Evolutionary conservation across 2,797 vertebrate genomes (phyloP).

Genomic region (Acestrorhynchus altus): DNA sequence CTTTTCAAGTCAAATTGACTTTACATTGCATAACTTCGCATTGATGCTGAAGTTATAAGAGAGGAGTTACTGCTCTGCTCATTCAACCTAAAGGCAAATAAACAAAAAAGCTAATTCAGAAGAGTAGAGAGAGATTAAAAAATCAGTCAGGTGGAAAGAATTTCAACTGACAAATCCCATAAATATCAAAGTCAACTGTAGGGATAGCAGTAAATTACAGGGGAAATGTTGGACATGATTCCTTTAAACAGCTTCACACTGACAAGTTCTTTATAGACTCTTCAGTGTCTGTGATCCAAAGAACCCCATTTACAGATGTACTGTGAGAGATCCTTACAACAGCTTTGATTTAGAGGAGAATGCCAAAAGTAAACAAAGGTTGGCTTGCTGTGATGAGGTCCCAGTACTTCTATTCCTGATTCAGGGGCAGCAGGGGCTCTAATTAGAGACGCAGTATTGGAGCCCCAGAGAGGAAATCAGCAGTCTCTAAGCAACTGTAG

Average conservation of each 20-base stretch:
- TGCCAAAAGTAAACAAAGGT: conserved; percentile 70
- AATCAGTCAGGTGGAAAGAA: no score
- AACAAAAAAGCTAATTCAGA: no score
- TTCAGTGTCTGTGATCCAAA: neutral
- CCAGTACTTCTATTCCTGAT: conserved; percentile 71
- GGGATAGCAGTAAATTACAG: no score
- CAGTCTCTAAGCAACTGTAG: conserved; percentile 61
- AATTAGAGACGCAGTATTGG: conserved; percentile 64
- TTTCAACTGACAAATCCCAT: no score
- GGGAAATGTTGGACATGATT: no score
- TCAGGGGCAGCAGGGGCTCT: conserved; percentile 66
- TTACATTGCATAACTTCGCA: no score
- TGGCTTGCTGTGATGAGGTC: conserved; percentile 67
- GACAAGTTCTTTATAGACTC: neutral
- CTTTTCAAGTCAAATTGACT: no score
- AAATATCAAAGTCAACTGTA: no score
- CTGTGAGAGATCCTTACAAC: conserved; percentile 41
- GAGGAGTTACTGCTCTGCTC: no score
- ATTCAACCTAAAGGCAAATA: no score
- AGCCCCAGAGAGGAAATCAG: conserved; percentile 68
- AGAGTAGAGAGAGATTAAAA: no score
- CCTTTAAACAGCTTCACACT: neutral
- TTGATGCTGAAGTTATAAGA: no score
- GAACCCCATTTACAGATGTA: neutral
- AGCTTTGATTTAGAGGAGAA: conserved; percentile 57